Percentiles rank a stretch among this genome's conserved stretches.
These are phyloP conservation scores for Antheraea yamamai DNA, from an alignment of 2,888 invertebrate species.

Conservation along the genomic window DNA sequence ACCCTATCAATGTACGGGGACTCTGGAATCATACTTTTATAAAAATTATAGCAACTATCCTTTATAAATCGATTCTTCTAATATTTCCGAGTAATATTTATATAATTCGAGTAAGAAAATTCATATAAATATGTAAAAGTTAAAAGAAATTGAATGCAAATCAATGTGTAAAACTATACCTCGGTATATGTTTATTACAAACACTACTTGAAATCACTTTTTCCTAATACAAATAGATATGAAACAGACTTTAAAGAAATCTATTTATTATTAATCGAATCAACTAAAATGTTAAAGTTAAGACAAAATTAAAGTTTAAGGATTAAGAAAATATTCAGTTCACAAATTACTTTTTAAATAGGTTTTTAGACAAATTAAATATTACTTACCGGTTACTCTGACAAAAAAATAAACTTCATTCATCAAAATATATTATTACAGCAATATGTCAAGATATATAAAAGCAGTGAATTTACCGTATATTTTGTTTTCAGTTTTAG, in stretches of 20 bases:
- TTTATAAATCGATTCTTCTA: neutral
- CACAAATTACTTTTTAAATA: neutral
- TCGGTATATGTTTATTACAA: neutral
- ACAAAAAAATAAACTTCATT: neutral
- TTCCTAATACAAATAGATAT: neutral
- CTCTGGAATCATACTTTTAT: neutral
- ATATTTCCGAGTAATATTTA: neutral
- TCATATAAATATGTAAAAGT: neutral
- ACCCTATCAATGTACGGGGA: neutral
- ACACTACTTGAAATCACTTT: neutral
- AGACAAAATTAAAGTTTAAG: too few relatives aligned
- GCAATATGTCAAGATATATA: neutral
- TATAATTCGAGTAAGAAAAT: neutral
- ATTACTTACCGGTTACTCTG: neutral
- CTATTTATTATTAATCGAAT: neutral
- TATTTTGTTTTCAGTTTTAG: conserved; percentile 57
- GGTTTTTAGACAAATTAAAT: neutral
- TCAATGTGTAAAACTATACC: neutral
- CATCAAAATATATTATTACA: neutral
- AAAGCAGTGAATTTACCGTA: neutral
- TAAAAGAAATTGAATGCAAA: neutral
- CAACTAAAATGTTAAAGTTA: neutral
- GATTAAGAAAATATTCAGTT: neutral
- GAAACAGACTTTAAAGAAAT: neutral
- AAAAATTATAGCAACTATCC: neutral